A percentile compares a stretch with the other conserved stretches of the same genome.
phyloP scores from a whole-genome alignment of 2,888 invertebrate genomes.

The Horisme vitalbata region DNA sequence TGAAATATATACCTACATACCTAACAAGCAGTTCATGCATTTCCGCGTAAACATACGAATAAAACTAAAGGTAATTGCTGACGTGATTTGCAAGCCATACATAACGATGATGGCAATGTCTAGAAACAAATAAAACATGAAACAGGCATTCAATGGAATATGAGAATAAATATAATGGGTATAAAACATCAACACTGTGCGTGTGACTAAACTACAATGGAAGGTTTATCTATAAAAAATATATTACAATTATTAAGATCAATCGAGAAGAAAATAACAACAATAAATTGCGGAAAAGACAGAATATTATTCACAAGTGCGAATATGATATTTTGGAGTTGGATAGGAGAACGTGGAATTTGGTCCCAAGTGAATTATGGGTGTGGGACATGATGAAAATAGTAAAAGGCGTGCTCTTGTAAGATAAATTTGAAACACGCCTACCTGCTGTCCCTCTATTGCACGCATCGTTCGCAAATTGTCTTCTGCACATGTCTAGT shows the following conservation, averaged over 20 bases:
- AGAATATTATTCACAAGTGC: conserved; percentile 81
- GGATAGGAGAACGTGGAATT: conserved; percentile 55
- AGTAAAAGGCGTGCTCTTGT: conserved; percentile 73
- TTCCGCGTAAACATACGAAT: conserved; percentile 14
- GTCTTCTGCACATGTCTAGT: conserved; percentile 99
- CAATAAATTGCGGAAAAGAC: conserved; percentile 58
- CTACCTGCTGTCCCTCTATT: conserved; percentile 99
- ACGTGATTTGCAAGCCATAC: conserved; percentile 32
- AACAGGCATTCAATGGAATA: conserved; percentile 31
- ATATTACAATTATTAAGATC: conserved; percentile 29
- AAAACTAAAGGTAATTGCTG: conserved; percentile 24
- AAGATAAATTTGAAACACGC: conserved; percentile 69
- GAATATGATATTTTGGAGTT: conserved; percentile 62
- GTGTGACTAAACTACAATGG: conserved; percentile 42
- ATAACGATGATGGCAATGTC: conserved; percentile 32
- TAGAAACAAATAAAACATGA: conserved; percentile 35
- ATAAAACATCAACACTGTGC: conserved; percentile 29
- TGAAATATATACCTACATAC: neutral
- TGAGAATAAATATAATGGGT: conserved; percentile 32
- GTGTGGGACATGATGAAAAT: conserved; percentile 65
- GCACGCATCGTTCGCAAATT: conserved; percentile 96
- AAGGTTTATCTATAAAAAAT: conserved; percentile 24
- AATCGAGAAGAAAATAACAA: conserved; percentile 52
- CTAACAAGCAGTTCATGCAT: conserved; percentile 31
- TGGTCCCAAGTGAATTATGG: conserved; percentile 60